Evolutionary conservation across 2,797 vertebrate genomes (phyloP).

Genomic region (Poliocrania exsul): DNA sequence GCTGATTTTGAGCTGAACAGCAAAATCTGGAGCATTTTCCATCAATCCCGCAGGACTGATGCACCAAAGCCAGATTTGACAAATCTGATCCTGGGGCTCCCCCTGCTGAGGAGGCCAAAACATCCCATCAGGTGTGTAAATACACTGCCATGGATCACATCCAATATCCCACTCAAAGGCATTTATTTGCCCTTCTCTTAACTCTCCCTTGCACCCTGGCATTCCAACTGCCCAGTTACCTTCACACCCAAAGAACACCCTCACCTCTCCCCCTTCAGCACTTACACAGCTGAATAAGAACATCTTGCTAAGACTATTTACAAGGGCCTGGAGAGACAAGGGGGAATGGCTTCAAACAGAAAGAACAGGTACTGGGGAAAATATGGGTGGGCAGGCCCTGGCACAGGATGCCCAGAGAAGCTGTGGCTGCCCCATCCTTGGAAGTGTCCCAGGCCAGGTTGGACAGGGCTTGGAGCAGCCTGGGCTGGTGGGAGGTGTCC

Average conservation of each 20-base stretch:
- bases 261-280: background rate
- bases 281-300: background rate
- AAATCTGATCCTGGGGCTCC: conserved; percentile 57
- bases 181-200: background rate
- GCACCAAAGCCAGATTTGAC: background rate
- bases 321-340: background rate
- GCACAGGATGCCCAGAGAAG: background rate
- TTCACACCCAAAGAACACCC: background rate
- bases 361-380: background rate
- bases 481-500: background rate
- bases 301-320: background rate
- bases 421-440: background rate
- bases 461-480: background rate
- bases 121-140: background rate
- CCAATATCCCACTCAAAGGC: background rate
- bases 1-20: background rate
- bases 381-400: background rate
- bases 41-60: rapidly evolving
- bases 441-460: rapidly evolving
- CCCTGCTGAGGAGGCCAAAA: conserved; percentile 48
- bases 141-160: rapidly evolving
- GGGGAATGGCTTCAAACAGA: no score
- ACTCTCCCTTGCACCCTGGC: background rate
- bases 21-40: rapidly evolving
- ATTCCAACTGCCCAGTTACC: background rate